A percentile compares a stretch with the other conserved stretches of the same genome.
phyloP scores from a whole-genome alignment of 2,888 invertebrate species.

The Hyposoter didymator region DNA sequence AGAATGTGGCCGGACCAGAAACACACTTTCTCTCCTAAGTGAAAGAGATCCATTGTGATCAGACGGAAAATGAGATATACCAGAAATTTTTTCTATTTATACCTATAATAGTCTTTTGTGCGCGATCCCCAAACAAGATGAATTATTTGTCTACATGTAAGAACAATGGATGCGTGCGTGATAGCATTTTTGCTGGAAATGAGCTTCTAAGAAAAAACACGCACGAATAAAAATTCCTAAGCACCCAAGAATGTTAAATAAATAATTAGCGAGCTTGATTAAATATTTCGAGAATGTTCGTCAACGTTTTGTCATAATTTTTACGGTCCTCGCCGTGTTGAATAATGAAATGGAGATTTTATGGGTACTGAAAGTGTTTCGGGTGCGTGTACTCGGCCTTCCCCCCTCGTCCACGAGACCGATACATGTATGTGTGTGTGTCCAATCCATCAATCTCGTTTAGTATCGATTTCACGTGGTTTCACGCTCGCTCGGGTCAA shows the following conservation, averaged over 20 bases:
- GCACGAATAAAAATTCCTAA: background rate
- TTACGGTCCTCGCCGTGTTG: background rate
- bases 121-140: background rate
- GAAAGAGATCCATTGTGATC: constrained; percentile 7
- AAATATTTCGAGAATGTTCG: background rate
- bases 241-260: background rate
- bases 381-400: background rate
- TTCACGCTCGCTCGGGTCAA: constrained; percentile 68
- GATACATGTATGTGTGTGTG: constrained; percentile 14
- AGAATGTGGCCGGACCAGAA: background rate
- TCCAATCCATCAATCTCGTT: constrained; percentile 66
- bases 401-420: background rate
- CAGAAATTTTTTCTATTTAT: background rate
- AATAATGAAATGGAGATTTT: constrained; percentile 27
- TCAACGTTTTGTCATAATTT: background rate
- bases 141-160: background rate
- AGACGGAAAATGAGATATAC: background rate
- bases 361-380: constrained; percentile 3
- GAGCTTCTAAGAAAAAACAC: background rate
- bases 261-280: background rate
- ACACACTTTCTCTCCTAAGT: constrained; percentile 3
- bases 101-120: background rate
- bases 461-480: constrained; percentile 68
- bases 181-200: background rate
- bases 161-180: background rate